phyloP scores from a whole-genome alignment of 2,888 invertebrate species.

The Clanis bilineata region DNA sequence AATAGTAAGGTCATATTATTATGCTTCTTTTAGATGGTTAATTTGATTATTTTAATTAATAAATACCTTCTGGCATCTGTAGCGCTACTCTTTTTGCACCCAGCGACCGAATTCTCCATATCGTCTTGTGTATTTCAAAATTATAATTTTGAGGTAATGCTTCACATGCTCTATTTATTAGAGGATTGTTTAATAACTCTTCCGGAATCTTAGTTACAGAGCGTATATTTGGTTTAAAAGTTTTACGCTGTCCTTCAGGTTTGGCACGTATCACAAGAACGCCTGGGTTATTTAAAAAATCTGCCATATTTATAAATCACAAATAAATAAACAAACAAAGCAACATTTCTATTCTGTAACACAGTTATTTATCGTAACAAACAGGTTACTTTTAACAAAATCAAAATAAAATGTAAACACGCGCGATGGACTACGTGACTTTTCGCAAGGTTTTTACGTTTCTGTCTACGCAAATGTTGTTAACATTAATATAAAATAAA shows the following conservation, averaged over 20 bases:
- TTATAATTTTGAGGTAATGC: constrained; percentile 96
- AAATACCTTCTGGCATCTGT: constrained; percentile 95
- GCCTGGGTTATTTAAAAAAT: constrained; percentile 56
- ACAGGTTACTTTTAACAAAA: constrained; percentile 41
- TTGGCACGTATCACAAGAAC: constrained; percentile 89
- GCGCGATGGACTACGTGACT: constrained; percentile 78
- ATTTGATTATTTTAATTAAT: no score
- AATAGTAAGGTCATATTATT: neutral
- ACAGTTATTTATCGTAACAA: neutral
- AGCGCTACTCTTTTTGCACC: constrained; percentile 94
- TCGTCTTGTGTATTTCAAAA: constrained; percentile 98
- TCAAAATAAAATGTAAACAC: constrained; percentile 65
- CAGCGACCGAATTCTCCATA: constrained; percentile 96
- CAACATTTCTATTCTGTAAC: neutral
- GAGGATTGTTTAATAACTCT: constrained; percentile 88
- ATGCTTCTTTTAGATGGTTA: no score
- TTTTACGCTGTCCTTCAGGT: constrained; percentile 86
- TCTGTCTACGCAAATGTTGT: constrained; percentile 2
- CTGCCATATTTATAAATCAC: constrained; percentile 53
- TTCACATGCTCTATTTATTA: constrained; percentile 87
- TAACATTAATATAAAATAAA: no score
- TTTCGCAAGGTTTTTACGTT: constrained; percentile 53
- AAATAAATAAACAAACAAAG: constrained; percentile 19
- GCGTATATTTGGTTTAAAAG: constrained; percentile 88
- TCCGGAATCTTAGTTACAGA: constrained; percentile 90